Conservation (phyloP, 1,140 invertebrate species). For the Ruditapes philippinarum region DNA sequence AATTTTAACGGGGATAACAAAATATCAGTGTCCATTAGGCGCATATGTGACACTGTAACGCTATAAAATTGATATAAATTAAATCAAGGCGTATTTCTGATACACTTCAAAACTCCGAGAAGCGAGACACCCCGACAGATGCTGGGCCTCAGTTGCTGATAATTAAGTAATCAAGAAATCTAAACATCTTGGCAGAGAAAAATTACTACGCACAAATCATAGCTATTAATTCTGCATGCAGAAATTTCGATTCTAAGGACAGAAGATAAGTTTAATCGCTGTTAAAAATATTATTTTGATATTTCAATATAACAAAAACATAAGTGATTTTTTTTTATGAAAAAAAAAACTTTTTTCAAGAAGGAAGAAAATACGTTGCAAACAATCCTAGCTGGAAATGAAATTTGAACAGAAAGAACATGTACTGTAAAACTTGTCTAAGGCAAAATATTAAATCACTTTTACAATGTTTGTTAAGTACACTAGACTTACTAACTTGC, state of each 20-base stretch:
- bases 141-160: neutral
- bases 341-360: too few species aligned
- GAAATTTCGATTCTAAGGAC: neutral
- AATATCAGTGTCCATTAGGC: neutral
- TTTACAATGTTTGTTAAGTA: too few species aligned
- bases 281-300: neutral
- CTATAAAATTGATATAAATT: constrained; percentile 44
- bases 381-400: too few species aligned
- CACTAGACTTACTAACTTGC: too few species aligned
- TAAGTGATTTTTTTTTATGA: too few species aligned
- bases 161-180: constrained; percentile 9
- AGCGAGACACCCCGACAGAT: constrained; percentile 24
- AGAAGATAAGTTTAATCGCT: neutral
- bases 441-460: too few species aligned
- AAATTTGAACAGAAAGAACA: too few species aligned
- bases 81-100: neutral
- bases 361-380: too few species aligned
- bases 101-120: neutral
- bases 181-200: neutral
- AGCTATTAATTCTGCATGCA: neutral
- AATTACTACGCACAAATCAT: neutral
- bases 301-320: too few species aligned
- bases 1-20: neutral
- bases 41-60: neutral
- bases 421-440: too few species aligned